phyloP scores from a whole-genome alignment of 2,888 invertebrate genomes.

The Hemithea aestivaria region DNA sequence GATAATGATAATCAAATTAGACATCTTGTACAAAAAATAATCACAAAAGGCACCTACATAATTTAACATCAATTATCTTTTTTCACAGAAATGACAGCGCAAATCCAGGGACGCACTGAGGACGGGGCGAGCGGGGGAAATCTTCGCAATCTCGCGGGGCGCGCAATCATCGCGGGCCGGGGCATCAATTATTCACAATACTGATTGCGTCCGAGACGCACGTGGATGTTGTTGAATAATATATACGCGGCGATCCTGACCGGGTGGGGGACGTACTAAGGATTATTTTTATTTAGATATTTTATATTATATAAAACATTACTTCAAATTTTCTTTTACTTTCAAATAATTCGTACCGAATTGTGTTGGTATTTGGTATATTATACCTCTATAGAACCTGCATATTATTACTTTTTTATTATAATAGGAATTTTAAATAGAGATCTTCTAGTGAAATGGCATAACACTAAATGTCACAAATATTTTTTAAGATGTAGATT shows the following conservation, averaged over 20 bases:
- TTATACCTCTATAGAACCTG: no score
- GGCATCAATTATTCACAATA: slow-evolving; percentile 75
- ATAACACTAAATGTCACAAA: no score
- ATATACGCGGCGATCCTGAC: slow-evolving; percentile 61
- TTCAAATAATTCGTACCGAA: no score
- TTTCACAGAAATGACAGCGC: slow-evolving; percentile 36
- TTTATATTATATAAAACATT: no score
- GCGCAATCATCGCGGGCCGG: slow-evolving; percentile 61
- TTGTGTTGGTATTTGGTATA: no score
- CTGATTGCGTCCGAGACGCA: slow-evolving; percentile 78
- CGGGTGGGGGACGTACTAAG: slow-evolving; percentile 44
- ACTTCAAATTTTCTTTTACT: no score
- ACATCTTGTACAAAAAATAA: not conserved
- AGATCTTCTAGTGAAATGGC: no score
- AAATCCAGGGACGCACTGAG: slow-evolving; percentile 53
- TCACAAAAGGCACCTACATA: not conserved
- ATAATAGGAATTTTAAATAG: no score
- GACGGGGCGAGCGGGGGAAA: slow-evolving; percentile 38
- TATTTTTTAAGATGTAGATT: no score
- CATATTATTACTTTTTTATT: no score
- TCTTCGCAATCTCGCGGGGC: slow-evolving; percentile 71
- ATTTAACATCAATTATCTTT: slow-evolving; percentile 10
- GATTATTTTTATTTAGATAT: slow-evolving; percentile 4
- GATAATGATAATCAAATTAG: no score
- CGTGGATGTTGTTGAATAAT: slow-evolving; percentile 70